phyloP scores from a whole-genome alignment of 2,888 invertebrate genomes.

The Lottia gigantea region DNA sequence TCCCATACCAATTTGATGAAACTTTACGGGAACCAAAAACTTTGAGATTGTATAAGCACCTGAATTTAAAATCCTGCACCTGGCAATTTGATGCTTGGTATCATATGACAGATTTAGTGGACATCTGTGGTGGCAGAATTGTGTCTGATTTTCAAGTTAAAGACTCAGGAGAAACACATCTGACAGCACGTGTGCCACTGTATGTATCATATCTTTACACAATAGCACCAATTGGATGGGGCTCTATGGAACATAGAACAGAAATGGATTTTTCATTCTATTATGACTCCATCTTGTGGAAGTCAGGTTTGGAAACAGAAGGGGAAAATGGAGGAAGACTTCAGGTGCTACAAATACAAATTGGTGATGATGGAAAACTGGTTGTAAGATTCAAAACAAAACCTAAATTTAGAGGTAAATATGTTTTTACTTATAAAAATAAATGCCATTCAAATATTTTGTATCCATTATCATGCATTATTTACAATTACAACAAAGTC shows the following conservation, averaged over 20 bases:
- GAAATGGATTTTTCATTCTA: constrained; percentile 68
- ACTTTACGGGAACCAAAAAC: constrained; percentile 52
- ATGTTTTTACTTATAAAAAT: neutral
- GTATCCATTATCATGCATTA: neutral
- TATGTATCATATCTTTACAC: constrained; percentile 68
- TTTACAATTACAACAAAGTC: neutral
- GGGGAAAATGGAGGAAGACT: constrained; percentile 55
- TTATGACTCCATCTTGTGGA: constrained; percentile 67
- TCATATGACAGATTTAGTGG: constrained; percentile 68
- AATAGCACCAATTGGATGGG: constrained; percentile 67
- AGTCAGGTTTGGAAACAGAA: constrained; percentile 63
- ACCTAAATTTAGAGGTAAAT: constrained; percentile 67
- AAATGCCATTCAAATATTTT: constrained; percentile 5
- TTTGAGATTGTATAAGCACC: constrained; percentile 64
- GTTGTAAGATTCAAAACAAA: constrained; percentile 68
- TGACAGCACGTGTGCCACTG: constrained; percentile 67
- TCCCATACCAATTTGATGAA: constrained; percentile 59
- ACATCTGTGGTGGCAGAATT: constrained; percentile 68
- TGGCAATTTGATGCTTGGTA: constrained; percentile 70
- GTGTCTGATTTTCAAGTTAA: constrained; percentile 63
- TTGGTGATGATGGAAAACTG: constrained; percentile 65
- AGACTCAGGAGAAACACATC: constrained; percentile 61
- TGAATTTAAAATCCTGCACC: constrained; percentile 67
- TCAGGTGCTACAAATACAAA: constrained; percentile 61
- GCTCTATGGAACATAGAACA: constrained; percentile 68